Evolutionary conservation across 1,140 invertebrate species (phyloP).

Genomic region (Acyrthosiphon pisum): DNA sequence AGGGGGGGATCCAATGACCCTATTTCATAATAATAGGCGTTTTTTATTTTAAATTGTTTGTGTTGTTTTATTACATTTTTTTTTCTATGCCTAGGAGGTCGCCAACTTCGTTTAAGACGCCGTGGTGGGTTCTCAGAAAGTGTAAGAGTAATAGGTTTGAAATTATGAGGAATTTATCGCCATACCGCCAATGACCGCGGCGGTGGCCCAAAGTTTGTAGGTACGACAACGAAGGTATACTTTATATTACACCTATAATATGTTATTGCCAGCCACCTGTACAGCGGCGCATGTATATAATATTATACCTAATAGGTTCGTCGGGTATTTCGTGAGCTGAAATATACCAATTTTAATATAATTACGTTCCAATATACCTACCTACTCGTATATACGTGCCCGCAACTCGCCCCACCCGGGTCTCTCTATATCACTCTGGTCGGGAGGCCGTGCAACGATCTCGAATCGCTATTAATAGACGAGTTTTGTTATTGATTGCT

Average conservation of each 20-base stretch:
- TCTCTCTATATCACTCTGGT: neutral
- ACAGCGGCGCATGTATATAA: neutral
- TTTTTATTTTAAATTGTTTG: too few relatives aligned
- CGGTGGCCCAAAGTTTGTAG: neutral
- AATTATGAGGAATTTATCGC: neutral
- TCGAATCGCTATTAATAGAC: slow-evolving; percentile 8
- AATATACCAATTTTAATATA: neutral
- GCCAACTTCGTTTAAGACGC: too few relatives aligned
- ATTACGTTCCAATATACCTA: neutral
- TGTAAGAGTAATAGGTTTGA: too few relatives aligned
- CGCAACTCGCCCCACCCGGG: too few relatives aligned
- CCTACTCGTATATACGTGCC: neutral
- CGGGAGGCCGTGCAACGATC: neutral
- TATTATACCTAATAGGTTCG: neutral
- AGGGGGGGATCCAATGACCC: too few relatives aligned
- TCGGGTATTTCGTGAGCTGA: neutral
- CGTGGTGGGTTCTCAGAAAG: too few relatives aligned
- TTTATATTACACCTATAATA: too few relatives aligned
- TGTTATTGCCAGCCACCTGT: too few relatives aligned
- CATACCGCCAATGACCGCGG: neutral
- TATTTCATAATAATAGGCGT: too few relatives aligned
- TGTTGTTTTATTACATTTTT: too few relatives aligned
- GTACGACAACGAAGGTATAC: neutral
- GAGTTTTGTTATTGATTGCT: neutral
- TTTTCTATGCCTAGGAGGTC: too few relatives aligned